phyloP scores from a whole-genome alignment of 2,113 vertebrate species.

The Mesitornis unicolor region DNA sequence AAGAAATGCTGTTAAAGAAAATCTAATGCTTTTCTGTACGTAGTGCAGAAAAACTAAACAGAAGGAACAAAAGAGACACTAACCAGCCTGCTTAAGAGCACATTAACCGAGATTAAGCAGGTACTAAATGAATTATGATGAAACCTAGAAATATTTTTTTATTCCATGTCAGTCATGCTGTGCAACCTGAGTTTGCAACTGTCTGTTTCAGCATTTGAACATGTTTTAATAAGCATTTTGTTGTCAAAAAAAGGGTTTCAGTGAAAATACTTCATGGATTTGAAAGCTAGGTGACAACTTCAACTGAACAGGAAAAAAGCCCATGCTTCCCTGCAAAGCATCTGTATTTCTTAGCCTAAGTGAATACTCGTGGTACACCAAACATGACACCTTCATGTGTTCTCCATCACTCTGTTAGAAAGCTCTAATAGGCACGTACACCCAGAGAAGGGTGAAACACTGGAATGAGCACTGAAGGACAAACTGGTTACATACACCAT shows the following conservation, averaged over 20 bases:
- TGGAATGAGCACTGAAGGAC: not conserved
- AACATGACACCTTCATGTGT: accelerated
- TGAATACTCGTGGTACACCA: accelerated
- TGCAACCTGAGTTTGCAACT: not conserved
- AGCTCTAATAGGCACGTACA: not conserved
- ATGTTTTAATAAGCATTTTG: not conserved
- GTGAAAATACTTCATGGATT: not conserved
- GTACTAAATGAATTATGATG: not conserved
- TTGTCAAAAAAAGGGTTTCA: not conserved
- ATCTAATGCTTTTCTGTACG: not conserved
- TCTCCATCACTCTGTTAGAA: not conserved
- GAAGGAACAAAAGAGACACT: not conserved
- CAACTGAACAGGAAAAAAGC: not conserved
- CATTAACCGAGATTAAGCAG: not conserved
- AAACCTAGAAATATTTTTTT: not conserved
- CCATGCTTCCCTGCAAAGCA: not conserved
- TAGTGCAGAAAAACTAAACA: not conserved
- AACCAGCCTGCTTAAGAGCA: not conserved
- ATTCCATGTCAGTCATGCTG: not conserved
- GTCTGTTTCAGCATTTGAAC: not conserved
- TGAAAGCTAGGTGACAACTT: not conserved
- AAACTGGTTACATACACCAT: not conserved
- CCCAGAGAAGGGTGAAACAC: not conserved
- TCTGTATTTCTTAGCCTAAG: not conserved
- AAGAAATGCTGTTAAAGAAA: not conserved